Evolutionary conservation across 2,888 invertebrate genomes (phyloP).

Genomic region (Uropetala carovei): DNA sequence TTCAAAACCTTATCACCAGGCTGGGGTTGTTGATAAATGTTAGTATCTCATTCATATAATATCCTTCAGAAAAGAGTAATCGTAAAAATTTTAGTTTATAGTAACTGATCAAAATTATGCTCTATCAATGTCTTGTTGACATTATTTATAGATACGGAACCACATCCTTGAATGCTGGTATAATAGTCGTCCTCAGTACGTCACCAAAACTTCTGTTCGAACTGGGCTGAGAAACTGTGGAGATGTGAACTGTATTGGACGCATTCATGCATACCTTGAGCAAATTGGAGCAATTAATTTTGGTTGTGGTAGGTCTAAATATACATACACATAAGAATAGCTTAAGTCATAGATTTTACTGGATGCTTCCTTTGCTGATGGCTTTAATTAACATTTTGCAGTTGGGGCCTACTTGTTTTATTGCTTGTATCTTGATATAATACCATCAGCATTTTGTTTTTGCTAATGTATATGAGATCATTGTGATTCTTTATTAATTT

Average conservation of each 20-base stretch:
- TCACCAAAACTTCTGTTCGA: constrained; percentile 79
- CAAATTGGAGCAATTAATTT: constrained; percentile 82
- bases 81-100: not conserved
- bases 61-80: not conserved
- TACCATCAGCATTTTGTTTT: too few relatives aligned
- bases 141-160: constrained; percentile 76
- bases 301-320: constrained; percentile 77
- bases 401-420: too few relatives aligned
- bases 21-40: not conserved
- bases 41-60: not conserved
- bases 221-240: constrained; percentile 80
- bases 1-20: too few relatives aligned
- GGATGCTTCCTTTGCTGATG: not conserved
- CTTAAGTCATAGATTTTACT: not conserved
- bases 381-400: too few relatives aligned
- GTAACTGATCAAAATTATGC: not conserved
- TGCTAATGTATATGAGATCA: too few relatives aligned
- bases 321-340: not conserved
- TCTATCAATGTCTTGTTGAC: not conserved
- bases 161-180: constrained; percentile 79
- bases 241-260: constrained; percentile 80
- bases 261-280: constrained; percentile 80
- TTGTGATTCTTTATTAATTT: too few relatives aligned
- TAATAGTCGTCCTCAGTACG: constrained; percentile 77
- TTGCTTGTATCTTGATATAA: too few relatives aligned